A percentile compares a stretch with the other conserved stretches of the same genome.
Evolutionary conservation across 2,113 vertebrate genomes (phyloP).

Genomic region (Tragulus kanchil): DNA sequence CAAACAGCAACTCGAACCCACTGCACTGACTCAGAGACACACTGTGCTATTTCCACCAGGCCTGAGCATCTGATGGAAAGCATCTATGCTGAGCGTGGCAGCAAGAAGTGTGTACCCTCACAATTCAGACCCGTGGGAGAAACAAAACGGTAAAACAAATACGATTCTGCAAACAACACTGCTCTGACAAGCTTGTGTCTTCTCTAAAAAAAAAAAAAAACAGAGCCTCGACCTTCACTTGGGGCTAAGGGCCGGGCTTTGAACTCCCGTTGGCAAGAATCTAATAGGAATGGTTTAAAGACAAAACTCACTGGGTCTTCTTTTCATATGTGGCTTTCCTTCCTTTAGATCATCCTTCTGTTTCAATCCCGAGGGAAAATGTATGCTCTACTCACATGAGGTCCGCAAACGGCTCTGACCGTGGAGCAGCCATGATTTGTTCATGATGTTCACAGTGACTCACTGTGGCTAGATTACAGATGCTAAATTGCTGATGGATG

Average conservation of each 20-base stretch:
- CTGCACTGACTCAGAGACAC: neutral
- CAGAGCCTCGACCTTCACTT: neutral
- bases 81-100: neutral
- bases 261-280: conserved; percentile 32
- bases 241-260: conserved; percentile 60
- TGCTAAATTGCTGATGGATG: conserved; percentile 88
- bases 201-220: neutral
- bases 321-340: conserved; percentile 70
- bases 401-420: conserved; percentile 83
- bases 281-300: conserved; percentile 65
- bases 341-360: conserved; percentile 75
- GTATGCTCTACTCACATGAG: conserved; percentile 74
- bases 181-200: neutral
- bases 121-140: neutral
- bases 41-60: neutral
- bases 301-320: conserved; percentile 72
- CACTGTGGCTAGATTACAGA: conserved; percentile 84
- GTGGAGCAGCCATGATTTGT: conserved; percentile 84
- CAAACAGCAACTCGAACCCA: neutral
- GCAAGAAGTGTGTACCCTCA: neutral
- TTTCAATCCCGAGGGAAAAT: conserved; percentile 60
- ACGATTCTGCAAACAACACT: neutral
- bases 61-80: neutral
- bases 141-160: neutral
- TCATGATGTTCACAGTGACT: conserved; percentile 87